These are phyloP conservation scores for Leucophenga varia DNA, from an alignment of 1,140 invertebrate species.

Conservation along the genomic window DNA sequence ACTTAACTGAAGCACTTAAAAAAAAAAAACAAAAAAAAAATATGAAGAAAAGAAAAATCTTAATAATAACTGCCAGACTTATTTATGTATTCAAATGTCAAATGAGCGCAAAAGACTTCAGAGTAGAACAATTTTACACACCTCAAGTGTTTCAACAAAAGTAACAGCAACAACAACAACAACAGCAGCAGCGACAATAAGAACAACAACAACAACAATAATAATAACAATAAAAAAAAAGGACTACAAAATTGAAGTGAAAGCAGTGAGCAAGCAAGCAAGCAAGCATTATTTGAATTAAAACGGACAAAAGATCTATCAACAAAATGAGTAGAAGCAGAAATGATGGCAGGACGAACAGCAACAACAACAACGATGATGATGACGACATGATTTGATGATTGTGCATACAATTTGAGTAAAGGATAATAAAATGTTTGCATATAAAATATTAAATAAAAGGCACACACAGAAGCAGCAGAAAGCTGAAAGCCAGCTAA, in stretches of 20 bases:
- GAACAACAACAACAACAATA: too few relatives aligned
- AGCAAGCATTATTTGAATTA: conserved; percentile 38
- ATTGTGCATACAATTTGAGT: conserved; percentile 18
- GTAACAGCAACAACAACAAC: too few relatives aligned
- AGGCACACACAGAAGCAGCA: conserved; percentile 20
- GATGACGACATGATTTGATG: not conserved
- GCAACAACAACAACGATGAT: conserved; percentile 11
- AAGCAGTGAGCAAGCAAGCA: conserved; percentile 1
- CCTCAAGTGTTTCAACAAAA: conserved; percentile 35
- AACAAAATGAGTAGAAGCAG: too few relatives aligned
- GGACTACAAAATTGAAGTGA: not conserved
- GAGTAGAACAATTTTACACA: too few relatives aligned
- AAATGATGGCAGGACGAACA: conserved; percentile 14
- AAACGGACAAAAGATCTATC: conserved; percentile 39
- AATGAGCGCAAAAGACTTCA: too few relatives aligned
- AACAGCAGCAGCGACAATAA: too few relatives aligned
- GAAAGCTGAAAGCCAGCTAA: conserved; percentile 9
- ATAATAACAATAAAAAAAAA: conserved; percentile 21
- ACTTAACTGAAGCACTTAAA: conserved; percentile 20
- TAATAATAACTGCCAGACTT: too few relatives aligned
- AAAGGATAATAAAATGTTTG: conserved; percentile 43
- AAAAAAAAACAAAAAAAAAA: conserved; percentile 22
- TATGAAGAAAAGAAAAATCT: too few relatives aligned
- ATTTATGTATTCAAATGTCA: too few relatives aligned
- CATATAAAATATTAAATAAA: conserved; percentile 42